phyloP scores from a whole-genome alignment of 2,113 vertebrate species.

The Fulica atra region DNA sequence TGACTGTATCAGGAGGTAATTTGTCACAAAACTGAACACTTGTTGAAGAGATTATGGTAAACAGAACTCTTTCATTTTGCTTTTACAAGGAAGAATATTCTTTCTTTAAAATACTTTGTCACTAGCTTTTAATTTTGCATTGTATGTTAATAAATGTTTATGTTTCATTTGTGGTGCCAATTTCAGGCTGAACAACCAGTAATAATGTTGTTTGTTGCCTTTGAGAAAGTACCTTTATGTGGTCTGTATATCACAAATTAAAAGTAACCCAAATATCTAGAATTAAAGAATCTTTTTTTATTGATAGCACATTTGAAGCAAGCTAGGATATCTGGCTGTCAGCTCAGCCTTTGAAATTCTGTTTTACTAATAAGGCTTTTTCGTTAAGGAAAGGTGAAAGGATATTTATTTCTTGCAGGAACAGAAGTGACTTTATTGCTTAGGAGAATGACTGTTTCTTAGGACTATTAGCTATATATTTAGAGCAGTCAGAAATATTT shows the following conservation, averaged over 20 bases:
- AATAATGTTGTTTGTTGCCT: background rate
- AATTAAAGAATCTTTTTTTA: background rate
- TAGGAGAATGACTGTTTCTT: background rate
- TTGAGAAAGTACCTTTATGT: background rate
- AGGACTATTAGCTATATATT: background rate
- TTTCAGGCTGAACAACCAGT: background rate
- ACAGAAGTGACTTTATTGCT: background rate
- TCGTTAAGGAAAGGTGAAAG: background rate
- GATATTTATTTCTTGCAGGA: background rate
- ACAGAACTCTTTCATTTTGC: background rate
- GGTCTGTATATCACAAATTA: background rate
- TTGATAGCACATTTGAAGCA: background rate
- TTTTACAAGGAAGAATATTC: background rate
- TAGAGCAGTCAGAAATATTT: background rate
- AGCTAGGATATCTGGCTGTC: background rate
- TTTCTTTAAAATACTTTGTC: slow-evolving; percentile 10
- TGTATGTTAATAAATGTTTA: background rate
- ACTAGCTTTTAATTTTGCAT: slow-evolving; percentile 6
- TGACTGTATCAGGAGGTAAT: background rate
- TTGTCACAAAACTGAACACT: background rate
- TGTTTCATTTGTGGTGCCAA: background rate
- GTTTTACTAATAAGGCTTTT: background rate
- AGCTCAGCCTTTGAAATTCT: background rate
- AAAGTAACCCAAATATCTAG: background rate
- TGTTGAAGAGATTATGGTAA: background rate